Percentiles rank a stretch among this genome's conserved stretches.
phyloP scores from a whole-genome alignment of 1,140 invertebrate species.

The Plodia interpunctella region DNA sequence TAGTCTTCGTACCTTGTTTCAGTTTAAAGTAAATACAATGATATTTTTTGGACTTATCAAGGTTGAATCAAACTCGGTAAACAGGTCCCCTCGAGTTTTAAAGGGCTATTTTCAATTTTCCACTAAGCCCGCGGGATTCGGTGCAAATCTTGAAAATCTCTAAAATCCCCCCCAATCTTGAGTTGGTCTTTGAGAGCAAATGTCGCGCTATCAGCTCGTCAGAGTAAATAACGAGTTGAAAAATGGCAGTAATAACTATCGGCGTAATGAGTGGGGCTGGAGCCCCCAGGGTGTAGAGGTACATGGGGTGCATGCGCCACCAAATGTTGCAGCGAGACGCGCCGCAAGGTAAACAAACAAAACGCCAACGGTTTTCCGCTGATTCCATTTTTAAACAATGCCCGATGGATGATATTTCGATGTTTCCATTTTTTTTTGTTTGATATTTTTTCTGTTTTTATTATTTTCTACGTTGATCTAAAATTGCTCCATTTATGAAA shows the following conservation, averaged over 20 bases:
- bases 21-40: constrained; percentile 18
- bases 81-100: constrained; percentile 28
- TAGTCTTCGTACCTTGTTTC: constrained; percentile 7
- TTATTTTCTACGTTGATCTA: no score
- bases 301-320: constrained; percentile 50
- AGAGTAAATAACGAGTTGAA: constrained; percentile 77
- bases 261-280: constrained; percentile 70
- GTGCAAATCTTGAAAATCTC: constrained; percentile 51
- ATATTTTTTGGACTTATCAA: constrained; percentile 20
- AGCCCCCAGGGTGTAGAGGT: constrained; percentile 68
- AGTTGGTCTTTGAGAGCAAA: constrained; percentile 58
- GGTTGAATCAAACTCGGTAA: constrained; percentile 20
- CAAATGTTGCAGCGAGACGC: constrained; percentile 59
- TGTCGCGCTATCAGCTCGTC: constrained; percentile 69
- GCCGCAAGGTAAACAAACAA: constrained; percentile 54
- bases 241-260: constrained; percentile 76
- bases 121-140: constrained; percentile 49
- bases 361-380: constrained; percentile 17
- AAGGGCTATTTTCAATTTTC: constrained; percentile 65
- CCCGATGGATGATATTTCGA: not conserved
- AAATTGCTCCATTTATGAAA: no score
- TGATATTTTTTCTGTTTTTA: no score
- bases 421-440: constrained; percentile 9
- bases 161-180: constrained; percentile 51
- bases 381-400: constrained; percentile 7